phyloP scores from a whole-genome alignment of 2,888 invertebrate genomes.

The Deroplatys truncata region DNA sequence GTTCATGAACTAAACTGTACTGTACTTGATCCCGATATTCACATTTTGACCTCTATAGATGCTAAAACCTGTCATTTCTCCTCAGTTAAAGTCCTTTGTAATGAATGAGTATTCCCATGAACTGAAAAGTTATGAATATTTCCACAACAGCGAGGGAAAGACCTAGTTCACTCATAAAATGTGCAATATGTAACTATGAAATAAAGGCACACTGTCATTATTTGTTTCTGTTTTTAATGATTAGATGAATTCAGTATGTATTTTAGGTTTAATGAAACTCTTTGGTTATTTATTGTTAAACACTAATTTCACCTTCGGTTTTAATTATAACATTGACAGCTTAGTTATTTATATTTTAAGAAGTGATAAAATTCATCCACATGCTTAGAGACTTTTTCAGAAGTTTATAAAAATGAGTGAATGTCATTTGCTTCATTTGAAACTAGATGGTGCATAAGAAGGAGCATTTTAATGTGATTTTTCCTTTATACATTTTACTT shows the following conservation, averaged over 20 bases:
- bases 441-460: background rate
- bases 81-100: background rate
- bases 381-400: background rate
- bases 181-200: slow-evolving; percentile 2
- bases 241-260: background rate
- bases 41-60: background rate
- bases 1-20: background rate
- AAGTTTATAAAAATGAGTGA: slow-evolving; percentile 3
- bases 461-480: slow-evolving; percentile 18
- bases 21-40: background rate
- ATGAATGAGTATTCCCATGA: background rate
- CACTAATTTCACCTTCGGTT: background rate
- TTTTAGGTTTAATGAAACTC: background rate
- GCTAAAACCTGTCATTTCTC: background rate
- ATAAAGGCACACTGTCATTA: background rate
- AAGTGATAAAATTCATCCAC: background rate
- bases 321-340: background rate
- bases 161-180: background rate
- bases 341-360: background rate
- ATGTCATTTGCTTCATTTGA: slow-evolving; percentile 9
- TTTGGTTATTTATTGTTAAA: background rate
- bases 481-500: slow-evolving; percentile 19
- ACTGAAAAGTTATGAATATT: background rate
- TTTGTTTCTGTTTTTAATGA: background rate
- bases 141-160: background rate